phyloP scores from a whole-genome alignment of 2,888 invertebrate species.

The Xylocampa areola region DNA sequence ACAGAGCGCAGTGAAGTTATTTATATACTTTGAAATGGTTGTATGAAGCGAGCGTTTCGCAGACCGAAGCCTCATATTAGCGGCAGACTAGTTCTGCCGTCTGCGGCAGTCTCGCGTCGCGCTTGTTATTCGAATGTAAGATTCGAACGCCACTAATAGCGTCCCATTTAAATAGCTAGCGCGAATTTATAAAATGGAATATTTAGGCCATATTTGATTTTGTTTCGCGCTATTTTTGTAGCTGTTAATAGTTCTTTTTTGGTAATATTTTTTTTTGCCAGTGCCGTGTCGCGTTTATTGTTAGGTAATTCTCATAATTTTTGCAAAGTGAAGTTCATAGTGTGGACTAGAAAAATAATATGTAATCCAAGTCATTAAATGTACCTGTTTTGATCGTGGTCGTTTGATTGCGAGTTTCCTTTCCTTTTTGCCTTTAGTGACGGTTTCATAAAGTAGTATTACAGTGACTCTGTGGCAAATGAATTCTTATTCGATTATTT shows the following conservation, averaged over 20 bases:
- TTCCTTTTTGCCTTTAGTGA: conserved; percentile 54
- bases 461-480: conserved; percentile 49
- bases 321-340: conserved; percentile 21
- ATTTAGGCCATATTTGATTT: conserved; percentile 52
- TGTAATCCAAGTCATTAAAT: conserved; percentile 21
- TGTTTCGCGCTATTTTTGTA: conserved; percentile 31
- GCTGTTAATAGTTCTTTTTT: conserved; percentile 29
- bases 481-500: conserved; percentile 40
- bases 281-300: conserved; percentile 45
- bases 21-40: conserved; percentile 60
- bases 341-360: conserved; percentile 8
- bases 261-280: conserved; percentile 7
- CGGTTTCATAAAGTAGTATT: conserved; percentile 56
- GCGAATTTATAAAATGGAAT: conserved; percentile 32
- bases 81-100: conserved; percentile 48
- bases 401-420: conserved; percentile 44
- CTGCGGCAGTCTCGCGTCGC: conserved; percentile 46
- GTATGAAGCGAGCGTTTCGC: conserved; percentile 51
- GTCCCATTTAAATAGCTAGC: conserved; percentile 24
- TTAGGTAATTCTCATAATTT: conserved; percentile 45
- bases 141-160: conserved; percentile 48
- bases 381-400: conserved; percentile 24
- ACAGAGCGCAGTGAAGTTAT: conserved; percentile 56
- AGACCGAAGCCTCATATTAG: conserved; percentile 58
- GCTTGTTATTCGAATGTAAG: conserved; percentile 44